These are phyloP conservation scores for Drosophila yooni DNA, from an alignment of 2,888 invertebrate species.

Conservation along the genomic window DNA sequence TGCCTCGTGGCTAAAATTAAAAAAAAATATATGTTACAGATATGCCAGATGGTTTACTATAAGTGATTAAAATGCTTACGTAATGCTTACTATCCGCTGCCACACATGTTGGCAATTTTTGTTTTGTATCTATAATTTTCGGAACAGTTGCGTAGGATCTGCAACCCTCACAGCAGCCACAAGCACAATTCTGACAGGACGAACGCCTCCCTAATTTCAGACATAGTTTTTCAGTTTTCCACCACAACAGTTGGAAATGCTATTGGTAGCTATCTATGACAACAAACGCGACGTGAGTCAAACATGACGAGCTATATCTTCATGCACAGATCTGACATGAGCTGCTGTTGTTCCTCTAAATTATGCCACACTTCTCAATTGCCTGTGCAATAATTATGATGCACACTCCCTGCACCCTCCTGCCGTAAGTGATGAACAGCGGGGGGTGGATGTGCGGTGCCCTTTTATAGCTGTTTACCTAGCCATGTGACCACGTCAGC, in stretches of 20 bases:
- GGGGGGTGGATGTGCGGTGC: constrained; percentile 9
- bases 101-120: constrained; percentile 58
- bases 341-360: constrained; percentile 51
- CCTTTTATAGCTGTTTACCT: constrained; percentile 28
- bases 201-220: constrained; percentile 42
- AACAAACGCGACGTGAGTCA: background rate
- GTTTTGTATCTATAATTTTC: constrained; percentile 12
- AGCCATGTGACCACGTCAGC: constrained; percentile 58
- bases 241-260: constrained; percentile 58
- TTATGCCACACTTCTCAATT: constrained; percentile 70
- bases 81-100: constrained; percentile 27
- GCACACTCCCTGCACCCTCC: constrained; percentile 45
- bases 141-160: constrained; percentile 59
- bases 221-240: constrained; percentile 15
- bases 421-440: constrained; percentile 19
- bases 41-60: constrained; percentile 37
- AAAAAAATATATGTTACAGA: background rate
- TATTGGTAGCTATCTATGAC: background rate
- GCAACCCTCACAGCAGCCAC: constrained; percentile 23
- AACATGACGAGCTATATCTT: constrained; percentile 16
- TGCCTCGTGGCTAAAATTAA: constrained; percentile 13
- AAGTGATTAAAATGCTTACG: constrained; percentile 4
- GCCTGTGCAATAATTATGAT: constrained; percentile 52
- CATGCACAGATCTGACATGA: constrained; percentile 42
- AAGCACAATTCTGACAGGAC: constrained; percentile 6